A percentile compares a stretch with the other conserved stretches of the same genome.
Conservation (phyloP, 1,140 invertebrate genomes). For the Saxidomus purpurata region DNA sequence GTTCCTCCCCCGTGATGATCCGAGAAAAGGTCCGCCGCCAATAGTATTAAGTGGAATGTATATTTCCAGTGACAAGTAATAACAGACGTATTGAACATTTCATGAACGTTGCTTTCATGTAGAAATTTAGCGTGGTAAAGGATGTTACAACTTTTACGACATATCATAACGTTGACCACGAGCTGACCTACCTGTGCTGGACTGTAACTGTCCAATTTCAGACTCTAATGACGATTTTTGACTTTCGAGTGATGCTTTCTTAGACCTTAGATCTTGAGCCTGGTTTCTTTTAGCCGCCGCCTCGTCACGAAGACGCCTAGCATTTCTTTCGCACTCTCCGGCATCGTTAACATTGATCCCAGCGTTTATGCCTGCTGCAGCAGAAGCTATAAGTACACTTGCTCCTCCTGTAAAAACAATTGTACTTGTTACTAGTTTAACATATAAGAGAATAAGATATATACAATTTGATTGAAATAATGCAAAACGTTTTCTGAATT, state of each 20-base stretch:
- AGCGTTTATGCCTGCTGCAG: background rate
- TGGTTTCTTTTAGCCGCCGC: background rate
- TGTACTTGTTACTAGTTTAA: too few species aligned
- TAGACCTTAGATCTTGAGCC: background rate
- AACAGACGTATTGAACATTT: too few species aligned
- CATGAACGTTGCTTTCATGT: background rate
- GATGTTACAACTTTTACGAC: too few species aligned
- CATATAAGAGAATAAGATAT: too few species aligned
- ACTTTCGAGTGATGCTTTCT: background rate
- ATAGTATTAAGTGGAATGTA: too few species aligned
- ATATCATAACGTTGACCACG: too few species aligned
- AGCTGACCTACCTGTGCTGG: background rate
- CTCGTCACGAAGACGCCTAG: background rate
- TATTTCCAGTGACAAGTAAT: too few species aligned
- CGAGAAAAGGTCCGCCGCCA: too few species aligned
- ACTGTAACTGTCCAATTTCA: background rate
- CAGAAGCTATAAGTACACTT: background rate
- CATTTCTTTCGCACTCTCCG: background rate
- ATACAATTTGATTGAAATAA: too few species aligned
- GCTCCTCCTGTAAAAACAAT: background rate
- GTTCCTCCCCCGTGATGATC: too few species aligned
- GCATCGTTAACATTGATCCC: background rate
- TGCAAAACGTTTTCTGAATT: too few species aligned
- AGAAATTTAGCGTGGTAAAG: background rate
- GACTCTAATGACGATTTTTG: background rate